phyloP scores from a whole-genome alignment of 1,140 invertebrate species.

The Drosophila teissieri region DNA sequence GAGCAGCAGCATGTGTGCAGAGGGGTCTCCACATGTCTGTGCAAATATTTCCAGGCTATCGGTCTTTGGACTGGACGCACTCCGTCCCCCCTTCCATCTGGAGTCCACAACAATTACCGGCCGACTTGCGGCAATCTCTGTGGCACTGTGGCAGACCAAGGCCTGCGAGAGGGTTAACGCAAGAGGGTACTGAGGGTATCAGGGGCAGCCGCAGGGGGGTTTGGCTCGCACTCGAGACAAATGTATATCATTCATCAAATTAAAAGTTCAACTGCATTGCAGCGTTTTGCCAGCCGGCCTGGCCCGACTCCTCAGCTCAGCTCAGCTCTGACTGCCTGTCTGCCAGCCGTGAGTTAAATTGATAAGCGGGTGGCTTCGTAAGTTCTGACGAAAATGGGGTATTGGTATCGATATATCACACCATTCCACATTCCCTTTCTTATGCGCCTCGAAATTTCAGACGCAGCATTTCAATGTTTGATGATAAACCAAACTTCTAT shows the following conservation, averaged over 20 bases:
- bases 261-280: constrained; percentile 78
- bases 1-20: constrained; percentile 7
- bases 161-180: background rate
- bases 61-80: constrained; percentile 32
- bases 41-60: constrained; percentile 67
- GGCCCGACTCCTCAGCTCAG: constrained; percentile 16
- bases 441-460: no score
- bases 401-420: background rate
- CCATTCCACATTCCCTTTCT: no score
- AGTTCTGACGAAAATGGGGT: background rate
- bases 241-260: constrained; percentile 83
- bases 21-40: constrained; percentile 40
- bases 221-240: constrained; percentile 72
- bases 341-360: constrained; percentile 63
- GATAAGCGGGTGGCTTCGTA: constrained; percentile 41
- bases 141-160: constrained; percentile 32
- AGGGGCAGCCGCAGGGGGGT: constrained; percentile 13
- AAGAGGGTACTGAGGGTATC: background rate
- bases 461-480: no score
- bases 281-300: constrained; percentile 60
- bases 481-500: no score
- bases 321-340: constrained; percentile 22
- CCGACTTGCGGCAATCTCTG: constrained; percentile 57
- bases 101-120: constrained; percentile 71
- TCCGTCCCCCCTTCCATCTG: constrained; percentile 47